These are phyloP conservation scores for Tiliacea aurago DNA, from an alignment of 2,888 invertebrate species.

Conservation along the genomic window DNA sequence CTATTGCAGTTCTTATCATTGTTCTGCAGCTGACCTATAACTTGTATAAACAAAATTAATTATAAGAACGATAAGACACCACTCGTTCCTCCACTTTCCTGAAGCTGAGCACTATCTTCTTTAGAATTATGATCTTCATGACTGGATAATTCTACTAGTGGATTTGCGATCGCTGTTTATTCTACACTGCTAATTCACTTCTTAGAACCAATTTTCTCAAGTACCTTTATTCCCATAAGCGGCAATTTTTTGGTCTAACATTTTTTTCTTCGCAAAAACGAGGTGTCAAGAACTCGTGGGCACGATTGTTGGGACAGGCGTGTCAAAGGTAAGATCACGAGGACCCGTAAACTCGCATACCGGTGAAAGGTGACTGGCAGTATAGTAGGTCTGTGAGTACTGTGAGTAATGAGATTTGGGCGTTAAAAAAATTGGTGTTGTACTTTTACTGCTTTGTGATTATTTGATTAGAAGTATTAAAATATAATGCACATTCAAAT, in stretches of 20 bases:
- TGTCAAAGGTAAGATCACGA: constrained; percentile 67
- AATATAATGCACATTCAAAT: background rate
- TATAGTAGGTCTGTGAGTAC: constrained; percentile 4
- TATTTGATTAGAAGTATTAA: too few relatives aligned
- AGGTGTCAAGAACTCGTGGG: constrained; percentile 58
- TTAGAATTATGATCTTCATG: background rate
- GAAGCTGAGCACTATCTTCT: background rate
- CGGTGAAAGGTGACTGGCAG: constrained; percentile 55
- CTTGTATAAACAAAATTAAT: too few relatives aligned
- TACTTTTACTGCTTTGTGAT: constrained; percentile 1
- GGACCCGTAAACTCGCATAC: constrained; percentile 40
- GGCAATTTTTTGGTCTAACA: background rate
- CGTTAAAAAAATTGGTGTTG: constrained; percentile 19
- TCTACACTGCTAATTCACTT: background rate
- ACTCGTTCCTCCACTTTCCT: background rate
- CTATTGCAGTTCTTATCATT: background rate
- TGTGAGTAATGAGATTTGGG: constrained; percentile 36
- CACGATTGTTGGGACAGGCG: constrained; percentile 58
- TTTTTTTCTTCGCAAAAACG: constrained; percentile 50
- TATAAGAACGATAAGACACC: background rate
- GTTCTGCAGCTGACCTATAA: background rate
- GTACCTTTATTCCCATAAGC: constrained; percentile 8
- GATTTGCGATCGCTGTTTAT: background rate
- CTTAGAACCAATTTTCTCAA: background rate
- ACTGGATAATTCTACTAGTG: background rate